Evolutionary conservation across 2,888 invertebrate species (phyloP).

Genomic region (Argyresthia goedartella): DNA sequence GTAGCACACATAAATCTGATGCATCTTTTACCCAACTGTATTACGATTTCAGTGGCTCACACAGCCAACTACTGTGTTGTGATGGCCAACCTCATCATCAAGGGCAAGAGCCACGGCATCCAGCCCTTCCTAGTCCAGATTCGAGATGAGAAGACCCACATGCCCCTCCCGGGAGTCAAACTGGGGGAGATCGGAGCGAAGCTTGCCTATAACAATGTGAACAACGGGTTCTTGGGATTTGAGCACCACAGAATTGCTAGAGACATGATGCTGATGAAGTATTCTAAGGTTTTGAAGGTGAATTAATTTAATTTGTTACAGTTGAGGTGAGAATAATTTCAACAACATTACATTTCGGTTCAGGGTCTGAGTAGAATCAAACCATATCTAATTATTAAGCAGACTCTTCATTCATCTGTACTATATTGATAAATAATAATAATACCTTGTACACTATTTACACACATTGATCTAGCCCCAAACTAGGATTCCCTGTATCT

Average conservation of each 20-base stretch:
- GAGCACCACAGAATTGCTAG: constrained; percentile 89
- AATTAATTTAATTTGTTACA: neutral
- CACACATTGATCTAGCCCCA: too few species aligned
- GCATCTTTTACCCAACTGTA: neutral
- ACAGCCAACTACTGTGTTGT: constrained; percentile 93
- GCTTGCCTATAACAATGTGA: constrained; percentile 88
- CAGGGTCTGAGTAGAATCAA: too few species aligned
- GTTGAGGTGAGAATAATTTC: too few species aligned
- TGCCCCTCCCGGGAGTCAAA: constrained; percentile 87
- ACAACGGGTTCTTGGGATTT: constrained; percentile 94
- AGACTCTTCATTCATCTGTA: too few species aligned
- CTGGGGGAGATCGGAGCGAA: constrained; percentile 96
- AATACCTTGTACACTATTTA: too few species aligned
- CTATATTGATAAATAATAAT: too few species aligned
- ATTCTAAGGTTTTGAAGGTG: constrained; percentile 81
- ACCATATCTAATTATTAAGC: too few species aligned
- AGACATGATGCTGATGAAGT: constrained; percentile 92
- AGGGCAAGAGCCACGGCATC: constrained; percentile 85
- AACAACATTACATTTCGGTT: too few species aligned
- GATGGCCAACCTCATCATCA: constrained; percentile 89
- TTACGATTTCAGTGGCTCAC: constrained; percentile 82
- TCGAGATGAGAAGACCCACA: constrained; percentile 89
- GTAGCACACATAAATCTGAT: neutral
- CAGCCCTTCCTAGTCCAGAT: constrained; percentile 94
- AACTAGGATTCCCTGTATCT: too few species aligned